Conservation (phyloP, 2,888 invertebrate genomes). For the Cinara cedri region DNA sequence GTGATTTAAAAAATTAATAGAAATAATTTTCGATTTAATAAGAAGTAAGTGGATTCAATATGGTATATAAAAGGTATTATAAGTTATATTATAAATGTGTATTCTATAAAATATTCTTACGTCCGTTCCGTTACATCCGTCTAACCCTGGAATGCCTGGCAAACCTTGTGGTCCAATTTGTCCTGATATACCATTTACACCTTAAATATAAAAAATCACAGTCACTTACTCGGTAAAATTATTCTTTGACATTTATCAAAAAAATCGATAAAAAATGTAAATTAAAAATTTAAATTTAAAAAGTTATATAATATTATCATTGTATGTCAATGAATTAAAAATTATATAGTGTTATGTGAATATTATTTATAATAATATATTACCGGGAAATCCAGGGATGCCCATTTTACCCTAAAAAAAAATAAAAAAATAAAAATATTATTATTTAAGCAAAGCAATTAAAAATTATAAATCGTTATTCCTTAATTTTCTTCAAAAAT, state of each 20-base stretch:
- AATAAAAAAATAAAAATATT: slow-evolving; percentile 52
- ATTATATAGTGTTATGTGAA: too few species aligned
- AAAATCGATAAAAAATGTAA: neutral
- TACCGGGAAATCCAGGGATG: slow-evolving; percentile 82
- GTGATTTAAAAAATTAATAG: too few species aligned
- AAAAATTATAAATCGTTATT: too few species aligned
- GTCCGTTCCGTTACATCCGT: slow-evolving; percentile 96
- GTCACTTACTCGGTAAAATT: neutral
- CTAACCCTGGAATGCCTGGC: slow-evolving; percentile 83
- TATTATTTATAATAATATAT: neutral
- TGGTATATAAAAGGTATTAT: too few species aligned
- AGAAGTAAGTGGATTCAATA: too few species aligned
- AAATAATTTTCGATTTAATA: too few species aligned
- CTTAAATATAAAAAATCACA: slow-evolving; percentile 1
- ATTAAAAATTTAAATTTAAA: too few species aligned
- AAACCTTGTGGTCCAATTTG: slow-evolving; percentile 71
- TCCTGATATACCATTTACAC: slow-evolving; percentile 74
- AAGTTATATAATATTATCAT: too few species aligned
- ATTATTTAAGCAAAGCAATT: too few species aligned
- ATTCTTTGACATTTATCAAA: neutral
- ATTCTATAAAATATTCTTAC: slow-evolving; percentile 66
- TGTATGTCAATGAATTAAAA: too few species aligned
- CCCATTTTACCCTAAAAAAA: slow-evolving; percentile 76
- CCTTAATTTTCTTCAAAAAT: neutral
- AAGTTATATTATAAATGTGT: too few species aligned